Percentiles rank a stretch among this genome's conserved stretches.
phyloP scores from a whole-genome alignment of 2,113 vertebrate genomes.

The Brachypteracias leptosomus region DNA sequence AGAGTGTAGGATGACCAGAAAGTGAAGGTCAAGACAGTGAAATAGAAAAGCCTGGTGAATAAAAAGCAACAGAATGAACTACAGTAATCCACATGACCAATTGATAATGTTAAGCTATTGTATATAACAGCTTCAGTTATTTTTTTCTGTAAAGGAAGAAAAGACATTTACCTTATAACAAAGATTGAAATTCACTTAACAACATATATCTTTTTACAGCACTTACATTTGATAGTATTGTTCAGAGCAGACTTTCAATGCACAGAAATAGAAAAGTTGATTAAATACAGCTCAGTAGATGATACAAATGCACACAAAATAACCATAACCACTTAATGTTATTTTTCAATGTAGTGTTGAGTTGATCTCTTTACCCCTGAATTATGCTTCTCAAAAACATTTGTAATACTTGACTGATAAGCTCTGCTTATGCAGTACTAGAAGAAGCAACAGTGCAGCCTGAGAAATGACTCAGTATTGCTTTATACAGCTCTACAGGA shows the following conservation, averaged over 20 bases:
- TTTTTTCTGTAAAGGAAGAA: background rate
- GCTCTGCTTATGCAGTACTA: background rate
- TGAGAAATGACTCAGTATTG: background rate
- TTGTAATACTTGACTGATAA: background rate
- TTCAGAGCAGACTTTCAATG: background rate
- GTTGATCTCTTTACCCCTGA: background rate
- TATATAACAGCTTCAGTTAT: background rate
- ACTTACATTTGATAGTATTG: background rate
- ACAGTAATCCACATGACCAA: background rate
- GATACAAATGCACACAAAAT: background rate
- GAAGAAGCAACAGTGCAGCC: background rate
- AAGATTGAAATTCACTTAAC: background rate
- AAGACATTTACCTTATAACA: background rate
- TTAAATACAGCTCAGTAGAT: background rate
- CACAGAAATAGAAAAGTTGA: background rate
- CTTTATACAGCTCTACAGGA: background rate
- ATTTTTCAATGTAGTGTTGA: background rate
- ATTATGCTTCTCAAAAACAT: background rate
- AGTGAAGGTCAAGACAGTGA: background rate
- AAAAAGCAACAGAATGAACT: background rate
- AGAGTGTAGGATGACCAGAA: background rate
- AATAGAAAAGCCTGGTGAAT: background rate
- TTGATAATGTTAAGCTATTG: background rate
- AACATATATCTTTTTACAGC: background rate
- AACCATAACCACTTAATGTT: background rate